Evolutionary conservation across 35 echinoderm and acorn worm genomes (phyloP), one percentile per base, ranked within the genome.

Genomic region (Stichopus chloronotus): DNA sequence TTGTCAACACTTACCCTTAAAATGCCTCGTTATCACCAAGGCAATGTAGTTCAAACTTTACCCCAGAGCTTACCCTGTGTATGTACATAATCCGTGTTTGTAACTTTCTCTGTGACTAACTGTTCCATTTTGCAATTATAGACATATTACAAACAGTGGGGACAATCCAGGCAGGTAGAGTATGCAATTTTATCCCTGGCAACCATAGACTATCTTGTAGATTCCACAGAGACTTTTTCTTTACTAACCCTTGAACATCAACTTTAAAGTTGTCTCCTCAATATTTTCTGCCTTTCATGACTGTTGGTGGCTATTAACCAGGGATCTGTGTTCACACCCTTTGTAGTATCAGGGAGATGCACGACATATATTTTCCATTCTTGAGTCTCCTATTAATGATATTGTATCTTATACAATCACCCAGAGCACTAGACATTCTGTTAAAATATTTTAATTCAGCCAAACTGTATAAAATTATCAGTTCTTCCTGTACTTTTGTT

Each of bases 131-230:
- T 55, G 80, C 80, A 83, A 83, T 83, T 83, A 9, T 56, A 83
- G 80, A 56, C 43, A 83, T 83, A 56, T 83, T 8, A 13, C 52
- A 55, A 83, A 83, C 52, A 83, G 13, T 7, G 53, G 52, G 80
- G 53, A 83, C 8, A 55, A 83, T 24, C 80, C 80, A 55, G 80
- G 80, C 80, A 83, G 80, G 80, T 83, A 83, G 25, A 83, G 80
- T 83, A 83, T 83, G 3, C 19, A 55, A 8, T 17, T 65, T 19
- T 65, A 65, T 19, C 19, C 61, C 61, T 14, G 11, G 4, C 61
- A 65, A 19, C 61, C 11, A 11, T 65, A 19, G 61, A 65, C 61
- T 5, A 4, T 65, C 19, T 65, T 19, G 61, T 65, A 65, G 61
- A 65, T 14, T 65, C 61, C 19, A 65, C 61, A 65, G 61, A 65